A percentile compares a stretch with the other conserved stretches of the same genome.
Evolutionary conservation across 2,888 invertebrate species (phyloP).

Genomic region (Heliconius charithonia): DNA sequence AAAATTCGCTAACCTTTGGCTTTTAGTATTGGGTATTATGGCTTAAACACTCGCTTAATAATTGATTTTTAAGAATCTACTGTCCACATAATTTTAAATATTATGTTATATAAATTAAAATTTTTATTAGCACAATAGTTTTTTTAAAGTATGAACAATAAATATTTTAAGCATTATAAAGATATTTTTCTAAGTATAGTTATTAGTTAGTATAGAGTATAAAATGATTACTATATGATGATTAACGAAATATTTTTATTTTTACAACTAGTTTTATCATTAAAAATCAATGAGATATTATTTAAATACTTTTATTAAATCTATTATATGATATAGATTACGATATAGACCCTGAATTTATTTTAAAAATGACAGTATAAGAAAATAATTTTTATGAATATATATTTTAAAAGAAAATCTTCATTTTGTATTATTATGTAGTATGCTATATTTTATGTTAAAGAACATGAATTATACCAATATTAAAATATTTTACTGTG

Average conservation of each 20-base stretch:
- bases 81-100: neutral
- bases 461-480: neutral
- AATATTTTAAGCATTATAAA: no score
- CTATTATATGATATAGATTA: no score
- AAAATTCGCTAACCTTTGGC: no score
- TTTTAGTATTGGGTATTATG: neutral
- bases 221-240: neutral
- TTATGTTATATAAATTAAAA: no score
- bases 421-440: neutral
- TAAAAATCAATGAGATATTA: neutral
- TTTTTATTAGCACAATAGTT: no score
- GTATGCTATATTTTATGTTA: neutral
- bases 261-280: neutral
- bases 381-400: neutral
- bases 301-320: neutral
- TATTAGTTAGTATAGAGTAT: neutral
- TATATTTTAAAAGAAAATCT: neutral
- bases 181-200: no score
- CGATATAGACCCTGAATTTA: no score
- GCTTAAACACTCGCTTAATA: neutral
- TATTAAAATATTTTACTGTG: neutral
- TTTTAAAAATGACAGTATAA: neutral
- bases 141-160: no score
- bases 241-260: neutral
- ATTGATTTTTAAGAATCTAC: neutral